Percentiles rank a stretch among this genome's conserved stretches.
Evolutionary conservation across 2,113 vertebrate species (phyloP).

Genomic region (Melanocharis versteri): DNA sequence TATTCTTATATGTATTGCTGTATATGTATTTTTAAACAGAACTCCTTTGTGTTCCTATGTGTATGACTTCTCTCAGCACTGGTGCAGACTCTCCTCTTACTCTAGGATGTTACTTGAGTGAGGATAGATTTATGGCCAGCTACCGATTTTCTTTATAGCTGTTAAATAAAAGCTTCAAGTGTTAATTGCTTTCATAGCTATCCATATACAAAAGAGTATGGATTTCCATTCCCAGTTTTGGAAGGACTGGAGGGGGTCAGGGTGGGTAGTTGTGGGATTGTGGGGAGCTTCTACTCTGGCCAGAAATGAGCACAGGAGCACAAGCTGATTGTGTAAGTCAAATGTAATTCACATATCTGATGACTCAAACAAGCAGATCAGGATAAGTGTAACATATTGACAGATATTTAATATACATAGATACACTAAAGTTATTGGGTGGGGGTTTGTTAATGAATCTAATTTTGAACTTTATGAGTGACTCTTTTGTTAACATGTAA

Average conservation of each 20-base stretch:
- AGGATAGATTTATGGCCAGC: neutral
- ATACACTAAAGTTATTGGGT: neutral
- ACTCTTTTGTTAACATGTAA: neutral
- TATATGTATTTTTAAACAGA: neutral
- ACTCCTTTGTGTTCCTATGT: neutral
- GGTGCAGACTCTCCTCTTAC: neutral
- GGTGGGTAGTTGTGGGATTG: neutral
- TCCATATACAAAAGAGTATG: fast-evolving
- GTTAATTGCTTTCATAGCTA: neutral
- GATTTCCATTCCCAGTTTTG: neutral
- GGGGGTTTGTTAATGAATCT: neutral
- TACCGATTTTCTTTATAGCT: neutral
- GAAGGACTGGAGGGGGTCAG: neutral
- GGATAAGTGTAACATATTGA: neutral
- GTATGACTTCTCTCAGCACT: neutral
- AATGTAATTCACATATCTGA: neutral
- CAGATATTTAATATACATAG: neutral
- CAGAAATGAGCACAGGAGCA: neutral
- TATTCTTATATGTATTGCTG: neutral
- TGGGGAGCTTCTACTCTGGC: neutral
- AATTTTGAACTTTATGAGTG: neutral
- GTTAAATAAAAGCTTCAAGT: neutral
- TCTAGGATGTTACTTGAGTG: neutral
- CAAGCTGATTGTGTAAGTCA: neutral
- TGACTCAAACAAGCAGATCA: neutral